A percentile compares a stretch with the other conserved stretches of the same genome.
Conservation (phyloP, 2,888 invertebrate genomes). For the Cataglyphis altisquamis region DNA sequence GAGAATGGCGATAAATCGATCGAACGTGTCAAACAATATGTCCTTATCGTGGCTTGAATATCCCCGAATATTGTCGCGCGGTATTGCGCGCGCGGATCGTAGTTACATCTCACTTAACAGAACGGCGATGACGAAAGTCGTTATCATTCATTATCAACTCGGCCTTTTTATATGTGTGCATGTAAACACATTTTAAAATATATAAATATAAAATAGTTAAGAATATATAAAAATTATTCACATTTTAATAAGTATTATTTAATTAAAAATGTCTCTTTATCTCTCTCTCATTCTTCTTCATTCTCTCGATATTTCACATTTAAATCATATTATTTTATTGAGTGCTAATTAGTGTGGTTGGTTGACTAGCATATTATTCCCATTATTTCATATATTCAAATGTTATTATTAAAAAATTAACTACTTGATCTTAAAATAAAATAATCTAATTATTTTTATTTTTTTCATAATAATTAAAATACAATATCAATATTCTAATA, state of each 20-base stretch:
- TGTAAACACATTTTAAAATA: not conserved
- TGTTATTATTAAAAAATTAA: not conserved
- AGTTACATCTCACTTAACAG: conserved; percentile 20
- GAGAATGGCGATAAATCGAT: conserved; percentile 61
- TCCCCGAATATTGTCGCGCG: conserved; percentile 44
- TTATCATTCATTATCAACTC: not conserved
- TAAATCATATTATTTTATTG: not conserved
- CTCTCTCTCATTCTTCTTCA: not conserved
- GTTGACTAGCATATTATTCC: not conserved
- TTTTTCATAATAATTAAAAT: not conserved
- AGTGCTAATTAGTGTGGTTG: not conserved
- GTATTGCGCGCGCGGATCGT: conserved; percentile 16
- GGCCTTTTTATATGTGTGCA: not conserved
- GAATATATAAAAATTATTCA: not conserved
- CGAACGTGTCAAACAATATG: conserved; percentile 69
- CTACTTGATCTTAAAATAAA: not conserved
- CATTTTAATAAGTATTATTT: not conserved
- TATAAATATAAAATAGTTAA: not conserved
- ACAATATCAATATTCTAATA: not conserved
- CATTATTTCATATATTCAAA: not conserved
- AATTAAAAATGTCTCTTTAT: not conserved
- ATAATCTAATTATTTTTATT: not conserved
- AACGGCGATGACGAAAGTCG: not conserved
- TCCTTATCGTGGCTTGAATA: conserved; percentile 66
- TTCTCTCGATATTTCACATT: not conserved